A percentile compares a stretch with the other conserved stretches of the same genome.
Evolutionary conservation across 2,797 vertebrate genomes (phyloP).

Genomic region (Thripadectes ignobilis): DNA sequence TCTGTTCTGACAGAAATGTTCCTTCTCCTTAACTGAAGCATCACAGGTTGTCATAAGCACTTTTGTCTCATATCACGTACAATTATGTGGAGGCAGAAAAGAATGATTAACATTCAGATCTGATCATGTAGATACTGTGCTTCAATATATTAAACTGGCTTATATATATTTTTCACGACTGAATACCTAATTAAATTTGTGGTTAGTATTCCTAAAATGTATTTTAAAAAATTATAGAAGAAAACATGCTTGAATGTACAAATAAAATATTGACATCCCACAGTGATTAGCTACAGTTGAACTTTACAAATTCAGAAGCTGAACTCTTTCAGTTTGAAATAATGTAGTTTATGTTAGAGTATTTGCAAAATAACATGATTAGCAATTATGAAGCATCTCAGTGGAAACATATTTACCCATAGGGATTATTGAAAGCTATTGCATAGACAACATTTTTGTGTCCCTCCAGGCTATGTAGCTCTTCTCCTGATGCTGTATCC

Average conservation of each 20-base stretch:
- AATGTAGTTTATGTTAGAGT: not conserved
- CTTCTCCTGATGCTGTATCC: conserved; percentile 89
- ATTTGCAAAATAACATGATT: not conserved
- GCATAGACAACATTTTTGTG: conserved; percentile 94
- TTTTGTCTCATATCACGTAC: not conserved
- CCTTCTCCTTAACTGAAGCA: not conserved
- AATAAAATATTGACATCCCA: not conserved
- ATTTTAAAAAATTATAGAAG: not conserved
- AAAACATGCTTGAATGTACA: not conserved
- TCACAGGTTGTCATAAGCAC: not conserved
- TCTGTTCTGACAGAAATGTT: not conserved
- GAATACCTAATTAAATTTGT: not conserved
- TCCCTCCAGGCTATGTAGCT: conserved; percentile 85
- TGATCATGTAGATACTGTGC: not conserved
- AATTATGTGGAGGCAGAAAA: not conserved
- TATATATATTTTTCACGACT: not conserved
- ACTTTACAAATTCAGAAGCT: not conserved
- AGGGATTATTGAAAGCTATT: conserved; percentile 96
- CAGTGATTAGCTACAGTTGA: not conserved
- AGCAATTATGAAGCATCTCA: not conserved
- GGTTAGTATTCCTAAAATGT: not conserved
- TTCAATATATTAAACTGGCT: not conserved
- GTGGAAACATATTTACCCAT: conserved; percentile 80
- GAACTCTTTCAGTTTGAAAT: not conserved
- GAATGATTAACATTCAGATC: not conserved